phyloP scores from a whole-genome alignment of 2,888 invertebrate species.

The Agonopterix alstromeriana region DNA sequence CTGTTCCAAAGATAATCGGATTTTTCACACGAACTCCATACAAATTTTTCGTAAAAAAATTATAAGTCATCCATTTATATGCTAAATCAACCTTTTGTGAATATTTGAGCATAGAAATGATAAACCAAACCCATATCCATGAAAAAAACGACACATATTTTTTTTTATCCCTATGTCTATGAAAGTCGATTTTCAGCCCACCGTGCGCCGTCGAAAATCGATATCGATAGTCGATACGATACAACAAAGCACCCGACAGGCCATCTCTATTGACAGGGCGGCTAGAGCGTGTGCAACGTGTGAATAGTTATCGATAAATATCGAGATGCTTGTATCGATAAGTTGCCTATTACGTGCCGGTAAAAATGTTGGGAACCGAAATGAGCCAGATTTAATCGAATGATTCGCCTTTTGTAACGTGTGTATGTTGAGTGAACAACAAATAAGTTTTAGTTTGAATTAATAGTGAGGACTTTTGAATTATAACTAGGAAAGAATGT shows the following conservation, averaged over 20 bases:
- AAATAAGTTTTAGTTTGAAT: slow-evolving; percentile 8
- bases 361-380: slow-evolving; percentile 51
- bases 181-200: too few relatives aligned
- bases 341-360: slow-evolving; percentile 60
- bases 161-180: too few relatives aligned
- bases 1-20: too few relatives aligned
- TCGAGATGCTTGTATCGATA: slow-evolving; percentile 64
- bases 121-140: too few relatives aligned
- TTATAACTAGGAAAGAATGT: too few relatives aligned
- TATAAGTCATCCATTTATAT: too few relatives aligned
- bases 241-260: slow-evolving; percentile 67
- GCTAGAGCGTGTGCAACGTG: slow-evolving; percentile 72
- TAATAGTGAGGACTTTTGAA: too few relatives aligned
- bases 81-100: too few relatives aligned
- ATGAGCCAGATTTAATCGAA: slow-evolving; percentile 42
- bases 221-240: slow-evolving; percentile 59
- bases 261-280: slow-evolving; percentile 63
- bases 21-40: too few relatives aligned
- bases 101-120: too few relatives aligned
- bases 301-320: slow-evolving; percentile 68
- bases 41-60: too few relatives aligned
- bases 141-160: too few relatives aligned
- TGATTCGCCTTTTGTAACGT: slow-evolving; percentile 20
- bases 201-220: slow-evolving; percentile 62
- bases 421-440: slow-evolving; percentile 7